Evolutionary conservation across 2,888 invertebrate species (phyloP).

Genomic region (Pseudeuparius sepicola): DNA sequence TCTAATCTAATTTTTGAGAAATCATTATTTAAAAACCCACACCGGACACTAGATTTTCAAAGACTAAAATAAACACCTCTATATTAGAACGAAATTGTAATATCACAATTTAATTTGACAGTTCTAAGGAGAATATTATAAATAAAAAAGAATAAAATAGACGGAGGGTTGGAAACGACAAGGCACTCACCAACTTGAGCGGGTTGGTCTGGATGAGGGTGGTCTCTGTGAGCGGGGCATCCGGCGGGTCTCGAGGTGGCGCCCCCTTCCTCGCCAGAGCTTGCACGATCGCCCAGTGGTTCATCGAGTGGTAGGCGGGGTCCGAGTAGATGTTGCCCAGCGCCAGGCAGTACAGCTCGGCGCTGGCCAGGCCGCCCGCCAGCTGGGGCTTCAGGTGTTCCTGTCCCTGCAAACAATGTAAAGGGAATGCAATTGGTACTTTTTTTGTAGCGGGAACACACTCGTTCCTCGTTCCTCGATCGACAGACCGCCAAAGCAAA

Average conservation of each 20-base stretch:
- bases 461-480: neutral
- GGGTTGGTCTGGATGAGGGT: slow-evolving; percentile 93
- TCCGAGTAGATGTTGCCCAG: slow-evolving; percentile 93
- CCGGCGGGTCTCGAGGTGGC: slow-evolving; percentile 71
- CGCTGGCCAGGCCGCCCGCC: slow-evolving; percentile 83
- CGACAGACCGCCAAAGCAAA: neutral
- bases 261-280: slow-evolving; percentile 87
- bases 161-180: too few relatives aligned
- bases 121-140: too few relatives aligned
- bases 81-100: too few relatives aligned
- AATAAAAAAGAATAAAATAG: too few relatives aligned
- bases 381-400: slow-evolving; percentile 91
- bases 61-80: too few relatives aligned
- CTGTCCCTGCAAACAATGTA: slow-evolving; percentile 57
- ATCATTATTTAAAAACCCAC: too few relatives aligned
- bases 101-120: too few relatives aligned
- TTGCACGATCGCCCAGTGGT: slow-evolving; percentile 92
- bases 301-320: slow-evolving; percentile 90
- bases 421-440: neutral
- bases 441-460: neutral
- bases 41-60: too few relatives aligned
- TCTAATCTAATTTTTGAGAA: too few relatives aligned
- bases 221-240: slow-evolving; percentile 87
- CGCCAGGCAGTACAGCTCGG: slow-evolving; percentile 89
- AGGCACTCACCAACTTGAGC: slow-evolving; percentile 75